Evolutionary conservation across 1,140 invertebrate species (phyloP).

Genomic region (Choristoneura fumiferana): DNA sequence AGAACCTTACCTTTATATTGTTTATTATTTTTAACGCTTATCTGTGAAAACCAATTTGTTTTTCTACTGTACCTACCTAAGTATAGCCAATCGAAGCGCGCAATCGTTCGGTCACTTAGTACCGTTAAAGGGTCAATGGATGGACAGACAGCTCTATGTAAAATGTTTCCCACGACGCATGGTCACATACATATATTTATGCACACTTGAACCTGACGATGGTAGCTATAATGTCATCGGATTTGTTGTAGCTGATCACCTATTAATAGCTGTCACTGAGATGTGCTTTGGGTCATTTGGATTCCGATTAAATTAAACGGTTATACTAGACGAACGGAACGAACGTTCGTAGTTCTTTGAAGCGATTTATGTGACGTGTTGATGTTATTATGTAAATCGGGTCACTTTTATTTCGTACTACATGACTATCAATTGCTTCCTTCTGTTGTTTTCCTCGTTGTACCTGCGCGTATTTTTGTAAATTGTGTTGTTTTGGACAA

Average conservation of each 20-base stretch:
- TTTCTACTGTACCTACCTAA: not conserved
- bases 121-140: conserved; percentile 55
- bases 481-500: too few species aligned
- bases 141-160: conserved; percentile 38
- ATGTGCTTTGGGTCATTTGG: too few species aligned
- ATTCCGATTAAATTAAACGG: too few species aligned
- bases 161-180: conserved; percentile 55
- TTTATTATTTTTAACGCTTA: not conserved
- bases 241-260: conserved; percentile 39
- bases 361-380: too few species aligned
- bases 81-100: conserved; percentile 24
- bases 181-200: conserved; percentile 38
- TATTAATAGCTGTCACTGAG: conserved; percentile 36
- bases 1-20: too few species aligned
- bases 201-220: conserved; percentile 42
- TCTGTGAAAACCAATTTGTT: conserved; percentile 2
- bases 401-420: too few species aligned
- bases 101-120: conserved; percentile 30
- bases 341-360: too few species aligned
- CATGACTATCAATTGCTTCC: too few species aligned
- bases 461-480: too few species aligned
- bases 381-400: too few species aligned
- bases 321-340: too few species aligned
- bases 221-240: conserved; percentile 39
- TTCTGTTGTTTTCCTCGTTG: too few species aligned